These are phyloP conservation scores for Botia kubotai DNA, from an alignment of 2,797 vertebrate genomes.

Conservation along the genomic window DNA sequence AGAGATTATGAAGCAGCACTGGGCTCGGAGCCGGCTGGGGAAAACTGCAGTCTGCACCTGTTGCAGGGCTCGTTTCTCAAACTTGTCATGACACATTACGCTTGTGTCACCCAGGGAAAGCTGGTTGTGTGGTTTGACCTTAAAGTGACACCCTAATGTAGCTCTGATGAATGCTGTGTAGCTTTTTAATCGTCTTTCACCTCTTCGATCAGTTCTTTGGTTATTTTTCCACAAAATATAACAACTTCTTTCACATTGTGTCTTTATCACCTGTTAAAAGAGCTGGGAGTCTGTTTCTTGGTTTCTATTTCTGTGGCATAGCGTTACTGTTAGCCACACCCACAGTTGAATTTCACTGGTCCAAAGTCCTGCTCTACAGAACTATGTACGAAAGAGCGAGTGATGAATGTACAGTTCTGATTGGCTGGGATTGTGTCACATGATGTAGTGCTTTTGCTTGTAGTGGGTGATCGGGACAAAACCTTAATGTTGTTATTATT, in stretches of 20 bases:
- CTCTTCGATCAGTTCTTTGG: too few species aligned
- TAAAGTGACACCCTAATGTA: not conserved
- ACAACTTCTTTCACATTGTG: too few species aligned
- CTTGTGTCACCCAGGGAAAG: constrained; percentile 6
- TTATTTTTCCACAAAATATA: too few species aligned
- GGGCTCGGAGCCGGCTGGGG: constrained; percentile 3
- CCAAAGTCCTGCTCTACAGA: not conserved
- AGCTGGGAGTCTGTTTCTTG: not conserved
- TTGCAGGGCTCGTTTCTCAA: constrained; percentile 29
- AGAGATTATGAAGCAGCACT: constrained; percentile 21
- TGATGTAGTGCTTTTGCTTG: too few species aligned
- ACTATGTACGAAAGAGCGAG: not conserved
- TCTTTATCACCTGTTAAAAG: not conserved
- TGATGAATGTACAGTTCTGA: not conserved
- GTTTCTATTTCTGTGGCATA: not conserved
- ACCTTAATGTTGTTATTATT: too few species aligned
- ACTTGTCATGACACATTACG: not conserved
- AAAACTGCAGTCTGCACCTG: constrained; percentile 47
- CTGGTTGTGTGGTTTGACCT: not conserved
- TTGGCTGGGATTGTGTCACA: not conserved
- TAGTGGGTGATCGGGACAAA: too few species aligned
- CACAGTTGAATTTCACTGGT: not conserved
- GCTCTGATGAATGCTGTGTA: not conserved
- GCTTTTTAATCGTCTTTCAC: too few species aligned
- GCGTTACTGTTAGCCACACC: not conserved